These are phyloP conservation scores for Gopherus flavomarginatus DNA, from an alignment of 2,113 vertebrate genomes.

Conservation along the genomic window DNA sequence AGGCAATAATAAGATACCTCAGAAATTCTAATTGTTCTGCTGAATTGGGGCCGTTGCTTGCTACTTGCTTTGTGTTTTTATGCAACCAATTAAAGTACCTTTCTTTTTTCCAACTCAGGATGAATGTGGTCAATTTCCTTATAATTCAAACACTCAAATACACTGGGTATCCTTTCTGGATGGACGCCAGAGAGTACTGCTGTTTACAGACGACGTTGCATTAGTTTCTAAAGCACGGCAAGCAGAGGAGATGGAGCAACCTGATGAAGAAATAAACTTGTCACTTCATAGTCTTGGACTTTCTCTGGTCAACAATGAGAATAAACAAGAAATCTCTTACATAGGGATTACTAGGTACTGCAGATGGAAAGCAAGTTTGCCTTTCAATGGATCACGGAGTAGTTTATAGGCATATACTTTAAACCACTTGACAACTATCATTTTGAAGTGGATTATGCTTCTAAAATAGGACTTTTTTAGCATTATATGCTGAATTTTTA, in stretches of 20 bases:
- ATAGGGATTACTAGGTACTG: constrained; percentile 93
- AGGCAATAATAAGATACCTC: neutral
- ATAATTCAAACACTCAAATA: constrained; percentile 85
- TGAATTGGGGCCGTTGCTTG: neutral
- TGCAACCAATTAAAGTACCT: accelerated
- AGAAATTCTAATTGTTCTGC: neutral
- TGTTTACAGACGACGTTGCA: constrained; percentile 94
- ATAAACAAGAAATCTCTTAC: constrained; percentile 92
- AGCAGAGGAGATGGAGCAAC: constrained; percentile 94
- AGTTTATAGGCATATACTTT: neutral
- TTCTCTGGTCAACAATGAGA: constrained; percentile 91
- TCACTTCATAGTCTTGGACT: constrained; percentile 94
- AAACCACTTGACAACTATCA: neutral
- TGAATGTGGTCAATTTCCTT: constrained; percentile 90
- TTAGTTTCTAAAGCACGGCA: constrained; percentile 93
- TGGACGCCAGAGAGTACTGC: constrained; percentile 91
- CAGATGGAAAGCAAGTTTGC: neutral
- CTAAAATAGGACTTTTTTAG: neutral
- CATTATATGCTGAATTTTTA: neutral
- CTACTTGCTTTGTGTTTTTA: neutral
- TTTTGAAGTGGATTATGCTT: neutral
- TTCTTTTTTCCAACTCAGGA: constrained; percentile 78
- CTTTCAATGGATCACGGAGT: neutral
- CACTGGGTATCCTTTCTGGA: constrained; percentile 98
- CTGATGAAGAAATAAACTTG: constrained; percentile 89